phyloP scores from a whole-genome alignment of 2,888 invertebrate genomes.

The Dicyrtomina minuta region DNA sequence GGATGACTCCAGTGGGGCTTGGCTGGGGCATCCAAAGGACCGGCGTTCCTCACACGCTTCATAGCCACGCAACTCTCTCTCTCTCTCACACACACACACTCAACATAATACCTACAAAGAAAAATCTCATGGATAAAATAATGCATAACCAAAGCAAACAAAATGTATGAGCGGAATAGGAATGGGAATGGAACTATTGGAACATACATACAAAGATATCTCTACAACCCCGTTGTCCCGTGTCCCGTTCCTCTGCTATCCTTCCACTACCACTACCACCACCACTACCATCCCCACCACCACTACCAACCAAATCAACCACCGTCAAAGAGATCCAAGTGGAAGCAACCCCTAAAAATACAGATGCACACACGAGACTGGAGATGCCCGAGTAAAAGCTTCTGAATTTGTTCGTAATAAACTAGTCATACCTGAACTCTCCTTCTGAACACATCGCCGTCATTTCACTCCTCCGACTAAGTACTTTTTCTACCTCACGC shows the following conservation, averaged over 20 bases:
- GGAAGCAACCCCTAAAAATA: conserved; percentile 7
- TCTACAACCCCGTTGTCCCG: neutral
- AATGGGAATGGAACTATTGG: neutral
- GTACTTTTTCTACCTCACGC: conserved; percentile 1
- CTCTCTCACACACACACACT: neutral
- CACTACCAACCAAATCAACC: neutral
- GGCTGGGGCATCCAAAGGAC: conserved; percentile 28
- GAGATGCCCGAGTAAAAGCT: conserved; percentile 22
- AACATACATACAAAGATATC: neutral
- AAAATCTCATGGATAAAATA: too few species aligned
- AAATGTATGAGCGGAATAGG: conserved; percentile 1
- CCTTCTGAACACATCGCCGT: conserved; percentile 29
- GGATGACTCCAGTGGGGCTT: conserved; percentile 35
- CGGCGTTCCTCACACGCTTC: conserved; percentile 21
- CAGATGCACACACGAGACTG: too few species aligned
- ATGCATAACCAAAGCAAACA: too few species aligned
- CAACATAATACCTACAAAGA: neutral
- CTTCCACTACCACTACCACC: conserved; percentile 15
- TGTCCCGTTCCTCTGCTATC: conserved; percentile 13
- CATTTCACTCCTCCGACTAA: conserved; percentile 21
- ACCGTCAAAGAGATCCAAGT: neutral
- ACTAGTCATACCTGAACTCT: conserved; percentile 53
- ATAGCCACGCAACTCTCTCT: conserved; percentile 20
- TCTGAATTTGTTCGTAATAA: conserved; percentile 21
- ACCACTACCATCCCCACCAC: conserved; percentile 11